A percentile compares a stretch with the other conserved stretches of the same genome.
Evolutionary conservation across 2,888 invertebrate species (phyloP).

Genomic region (Synergus japonicus): DNA sequence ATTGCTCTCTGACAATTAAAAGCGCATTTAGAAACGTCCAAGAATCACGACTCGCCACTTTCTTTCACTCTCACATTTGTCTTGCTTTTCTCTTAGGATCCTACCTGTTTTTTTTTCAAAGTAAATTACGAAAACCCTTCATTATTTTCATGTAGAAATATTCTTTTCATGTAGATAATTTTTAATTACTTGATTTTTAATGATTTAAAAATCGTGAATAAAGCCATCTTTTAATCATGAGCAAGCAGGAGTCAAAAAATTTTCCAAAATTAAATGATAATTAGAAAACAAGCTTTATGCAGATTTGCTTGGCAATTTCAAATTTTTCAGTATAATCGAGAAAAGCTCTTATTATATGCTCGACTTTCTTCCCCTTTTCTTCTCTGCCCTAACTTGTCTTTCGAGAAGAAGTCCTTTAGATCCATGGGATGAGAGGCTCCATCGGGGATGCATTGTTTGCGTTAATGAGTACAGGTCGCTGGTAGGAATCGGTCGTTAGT

Average conservation of each 20-base stretch:
- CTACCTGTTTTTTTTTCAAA: conserved; percentile 20
- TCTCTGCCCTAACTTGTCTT: conserved; percentile 24
- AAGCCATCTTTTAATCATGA: too few species aligned
- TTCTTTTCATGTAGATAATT: too few species aligned
- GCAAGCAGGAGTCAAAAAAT: background rate
- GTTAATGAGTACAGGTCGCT: conserved; percentile 62
- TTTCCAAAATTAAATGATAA: background rate
- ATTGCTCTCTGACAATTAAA: conserved; percentile 58
- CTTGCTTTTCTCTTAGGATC: conserved; percentile 43
- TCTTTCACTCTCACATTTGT: conserved; percentile 23
- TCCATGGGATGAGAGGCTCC: conserved; percentile 49
- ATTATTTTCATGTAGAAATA: background rate
- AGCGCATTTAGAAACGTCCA: conserved; percentile 55
- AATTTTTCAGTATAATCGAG: background rate
- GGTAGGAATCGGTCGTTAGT: conserved; percentile 64
- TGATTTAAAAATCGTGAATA: too few species aligned
- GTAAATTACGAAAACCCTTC: background rate
- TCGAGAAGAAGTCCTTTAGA: background rate
- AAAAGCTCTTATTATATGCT: conserved; percentile 28
- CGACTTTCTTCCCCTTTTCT: background rate
- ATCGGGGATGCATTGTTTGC: conserved; percentile 63
- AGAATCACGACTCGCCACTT: conserved; percentile 45
- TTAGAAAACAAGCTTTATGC: background rate
- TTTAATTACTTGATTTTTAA: too few species aligned
- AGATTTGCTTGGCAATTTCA: background rate